Base-by-base conservation (phyloP, 1,140 invertebrate species). In the Bilobella aurantiaca region DNA sequence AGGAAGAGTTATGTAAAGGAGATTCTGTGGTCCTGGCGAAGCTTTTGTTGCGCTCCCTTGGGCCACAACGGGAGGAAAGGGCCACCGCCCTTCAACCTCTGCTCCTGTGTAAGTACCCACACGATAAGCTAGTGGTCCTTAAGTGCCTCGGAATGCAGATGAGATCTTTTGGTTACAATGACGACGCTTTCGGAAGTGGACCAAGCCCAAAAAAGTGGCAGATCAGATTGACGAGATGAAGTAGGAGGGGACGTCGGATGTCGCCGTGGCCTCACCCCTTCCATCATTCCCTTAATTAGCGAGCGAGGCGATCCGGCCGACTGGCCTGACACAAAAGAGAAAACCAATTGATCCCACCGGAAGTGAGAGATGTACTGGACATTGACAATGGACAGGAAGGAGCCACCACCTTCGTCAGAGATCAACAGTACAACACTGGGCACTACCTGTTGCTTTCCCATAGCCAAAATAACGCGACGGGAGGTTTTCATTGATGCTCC, bases 291-390 rank as follows among this genome's bases (percentile, higher is more conserved):
- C 3, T 53, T 53, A 53, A 53, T 53, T 53, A 53, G 49, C 8
- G 25, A 12, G 14, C 49, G 12, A 42, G 49, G 49, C 49, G 49
- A 53, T 53, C 23, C 25, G 49, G 49, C 14, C 49, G 49, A 53
- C 14, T 53, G 49, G 49, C 5, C 25, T 5, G 8, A 23, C 12
- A 53, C 12, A 12, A 53, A 53, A 53, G n/a, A 53, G 49, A 23
- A 53, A 23, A 42, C 34, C 34, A 53, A 53, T 53, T 23, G 23
- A 53, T 53, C 49, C 49, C 23, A 53, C 12, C 49, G 49, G 49
- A 53, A 53, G 49, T 53, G 12, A 53, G 23, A n/a, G n/a, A n/a
- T n/a, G n/a, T n/a, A 53, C 49, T 53, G 49, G 49, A 53, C 49
- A 53, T 53, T 23, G 12, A 53, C 12, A 53, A 53, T 53, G 49